Base-by-base conservation (phyloP, 2,797 vertebrate genomes). In the Silurus aristotelis region DNA sequence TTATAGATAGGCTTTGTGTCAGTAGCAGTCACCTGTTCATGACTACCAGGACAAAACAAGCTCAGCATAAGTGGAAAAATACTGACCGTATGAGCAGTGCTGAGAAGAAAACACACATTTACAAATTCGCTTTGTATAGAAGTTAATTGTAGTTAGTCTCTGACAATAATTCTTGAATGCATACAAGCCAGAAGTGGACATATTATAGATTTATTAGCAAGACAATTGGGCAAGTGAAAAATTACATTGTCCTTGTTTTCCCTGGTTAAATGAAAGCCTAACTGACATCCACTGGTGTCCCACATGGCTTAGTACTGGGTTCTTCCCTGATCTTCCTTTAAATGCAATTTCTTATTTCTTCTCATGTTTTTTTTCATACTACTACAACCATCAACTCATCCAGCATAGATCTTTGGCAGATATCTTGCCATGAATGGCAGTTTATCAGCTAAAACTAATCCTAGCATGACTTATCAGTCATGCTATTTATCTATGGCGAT, bases 1-100 rank as follows among this genome's bases (percentile, higher is more conserved):
- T 93, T 93, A 93, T 91, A 92, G 91, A 93, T 72, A 46, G 87
- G 89, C 87, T 84, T 82, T 82, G 80, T 73, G 27, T 92, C 90
- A 90, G 82, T 84, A 79, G 22, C 86, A 84, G 83, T 93, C 90
- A 91, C 91, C 91, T 92, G 91, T 90, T 93, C 87, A 86, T 86
- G 89, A 92, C 87, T 88, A 92, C 87, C 86, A 89, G 88, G 83
- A 90, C 48, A 82, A 90, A 91, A 93, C 93, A 90, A 87, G 87
- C 85, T 71, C 87, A 90, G 84, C 80, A 78, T 91, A 55, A 73
- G 46, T 84, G 82, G 55, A 75, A 89, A 90, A 93, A 91, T 5
- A 73, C 90, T 93, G 90, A 93, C 87, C 89, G 78, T 85, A 90
- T 93, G 90, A 92, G 88, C 90, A 90, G 85, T 83, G 19, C 63